A percentile compares a stretch with the other conserved stretches of the same genome.
phyloP scores from a whole-genome alignment of 2,113 vertebrate species.

The Brevimyrus niger region DNA sequence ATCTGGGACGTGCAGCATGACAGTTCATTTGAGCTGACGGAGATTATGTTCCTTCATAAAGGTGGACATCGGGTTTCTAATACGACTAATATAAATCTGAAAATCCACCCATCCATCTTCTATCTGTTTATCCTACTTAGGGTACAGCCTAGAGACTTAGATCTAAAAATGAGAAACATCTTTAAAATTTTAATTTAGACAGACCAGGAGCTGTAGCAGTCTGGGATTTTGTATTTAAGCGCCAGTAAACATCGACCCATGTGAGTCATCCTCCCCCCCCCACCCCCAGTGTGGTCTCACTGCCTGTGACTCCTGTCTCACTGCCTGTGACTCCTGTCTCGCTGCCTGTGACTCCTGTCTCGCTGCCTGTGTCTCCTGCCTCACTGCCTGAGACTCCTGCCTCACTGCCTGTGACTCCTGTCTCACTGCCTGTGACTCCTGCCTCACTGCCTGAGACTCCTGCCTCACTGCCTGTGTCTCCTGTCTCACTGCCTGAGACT shows the following conservation, averaged over 20 bases:
- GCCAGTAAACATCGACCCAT: not conserved
- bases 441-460: not conserved
- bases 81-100: not conserved
- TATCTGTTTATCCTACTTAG: not conserved
- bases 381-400: not conserved
- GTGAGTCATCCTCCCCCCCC: not conserved
- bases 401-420: not conserved
- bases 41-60: not conserved
- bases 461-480: not conserved
- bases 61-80: not conserved
- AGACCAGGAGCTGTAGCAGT: not conserved
- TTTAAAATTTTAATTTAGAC: not conserved
- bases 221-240: not conserved
- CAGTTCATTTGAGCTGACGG: not conserved
- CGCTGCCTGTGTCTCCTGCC: no score
- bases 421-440: no score
- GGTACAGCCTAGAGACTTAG: not conserved
- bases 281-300: not conserved
- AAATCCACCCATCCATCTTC: not conserved
- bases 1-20: not conserved
- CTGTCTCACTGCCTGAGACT: not conserved
- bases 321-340: not conserved
- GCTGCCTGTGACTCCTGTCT: no score
- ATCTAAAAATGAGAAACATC: not conserved
- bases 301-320: not conserved